These are phyloP conservation scores for Chrysotoxum bicinctum DNA, from an alignment of 2,888 invertebrate genomes.

Conservation along the genomic window DNA sequence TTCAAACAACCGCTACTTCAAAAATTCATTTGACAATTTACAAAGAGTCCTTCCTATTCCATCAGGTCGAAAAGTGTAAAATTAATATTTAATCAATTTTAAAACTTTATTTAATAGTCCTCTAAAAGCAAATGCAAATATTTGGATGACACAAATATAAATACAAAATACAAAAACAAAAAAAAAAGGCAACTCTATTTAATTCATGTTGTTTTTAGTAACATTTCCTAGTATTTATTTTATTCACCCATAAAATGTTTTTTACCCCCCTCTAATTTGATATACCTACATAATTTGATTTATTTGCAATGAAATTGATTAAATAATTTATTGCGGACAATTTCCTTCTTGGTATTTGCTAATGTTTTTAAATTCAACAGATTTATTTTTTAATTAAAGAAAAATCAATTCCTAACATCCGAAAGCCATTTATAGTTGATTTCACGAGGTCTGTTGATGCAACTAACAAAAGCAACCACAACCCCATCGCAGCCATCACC, in stretches of 20 bases:
- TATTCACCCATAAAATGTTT: not conserved
- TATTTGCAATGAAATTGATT: not conserved
- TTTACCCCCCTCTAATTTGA: not conserved
- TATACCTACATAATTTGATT: not conserved
- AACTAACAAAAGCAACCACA: not conserved
- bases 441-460: conserved; percentile 5
- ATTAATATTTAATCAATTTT: not conserved
- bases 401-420: conserved; percentile 2
- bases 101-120: too few relatives aligned
- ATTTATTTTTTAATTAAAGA: conserved; percentile 16
- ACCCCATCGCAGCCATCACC: not conserved
- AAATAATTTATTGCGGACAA: not conserved
- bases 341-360: not conserved
- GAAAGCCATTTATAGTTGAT: conserved; percentile 8
- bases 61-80: too few relatives aligned
- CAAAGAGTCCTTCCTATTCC: too few relatives aligned
- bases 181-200: too few relatives aligned
- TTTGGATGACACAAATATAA: too few relatives aligned
- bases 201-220: not conserved
- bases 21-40: too few relatives aligned
- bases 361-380: not conserved
- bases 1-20: too few relatives aligned
- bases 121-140: too few relatives aligned
- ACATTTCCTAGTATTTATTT: not conserved
- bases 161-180: too few relatives aligned